Evolutionary conservation across 2,797 vertebrate genomes (phyloP).

Genomic region (Bufotes viridis): DNA sequence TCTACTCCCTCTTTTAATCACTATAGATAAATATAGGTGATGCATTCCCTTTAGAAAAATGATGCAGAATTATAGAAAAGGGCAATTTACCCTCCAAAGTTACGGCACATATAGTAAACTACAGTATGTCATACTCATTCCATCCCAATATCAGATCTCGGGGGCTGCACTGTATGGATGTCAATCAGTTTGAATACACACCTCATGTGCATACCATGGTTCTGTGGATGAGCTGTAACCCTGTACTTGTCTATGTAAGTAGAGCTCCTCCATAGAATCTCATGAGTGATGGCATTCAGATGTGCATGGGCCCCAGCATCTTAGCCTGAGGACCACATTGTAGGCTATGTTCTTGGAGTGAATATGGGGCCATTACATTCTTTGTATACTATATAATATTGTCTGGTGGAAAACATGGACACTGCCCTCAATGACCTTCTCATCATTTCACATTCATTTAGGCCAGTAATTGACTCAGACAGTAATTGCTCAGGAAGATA

Average conservation of each 20-base stretch:
- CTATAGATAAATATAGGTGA: too few species aligned
- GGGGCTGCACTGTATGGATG: neutral
- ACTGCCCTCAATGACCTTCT: neutral
- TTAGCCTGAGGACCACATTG: neutral
- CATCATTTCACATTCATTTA: neutral
- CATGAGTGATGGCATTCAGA: neutral
- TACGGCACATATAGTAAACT: too few species aligned
- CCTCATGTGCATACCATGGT: neutral
- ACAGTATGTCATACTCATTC: neutral
- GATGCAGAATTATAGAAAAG: too few species aligned
- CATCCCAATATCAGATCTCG: neutral
- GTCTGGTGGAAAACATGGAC: neutral
- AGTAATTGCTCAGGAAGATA: neutral
- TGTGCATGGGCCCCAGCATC: neutral
- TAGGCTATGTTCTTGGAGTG: neutral
- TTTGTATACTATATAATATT: neutral
- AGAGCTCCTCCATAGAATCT: neutral
- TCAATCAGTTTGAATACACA: neutral
- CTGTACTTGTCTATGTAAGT: neutral
- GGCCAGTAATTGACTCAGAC: neutral
- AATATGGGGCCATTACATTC: neutral
- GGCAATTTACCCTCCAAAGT: too few species aligned
- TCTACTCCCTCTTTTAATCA: too few species aligned
- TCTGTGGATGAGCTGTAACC: neutral
- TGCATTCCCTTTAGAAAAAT: too few species aligned